Percentiles rank a stretch among this genome's conserved stretches.
Conservation (phyloP, 2,797 vertebrate species). For the Potorous gilbertii region DNA sequence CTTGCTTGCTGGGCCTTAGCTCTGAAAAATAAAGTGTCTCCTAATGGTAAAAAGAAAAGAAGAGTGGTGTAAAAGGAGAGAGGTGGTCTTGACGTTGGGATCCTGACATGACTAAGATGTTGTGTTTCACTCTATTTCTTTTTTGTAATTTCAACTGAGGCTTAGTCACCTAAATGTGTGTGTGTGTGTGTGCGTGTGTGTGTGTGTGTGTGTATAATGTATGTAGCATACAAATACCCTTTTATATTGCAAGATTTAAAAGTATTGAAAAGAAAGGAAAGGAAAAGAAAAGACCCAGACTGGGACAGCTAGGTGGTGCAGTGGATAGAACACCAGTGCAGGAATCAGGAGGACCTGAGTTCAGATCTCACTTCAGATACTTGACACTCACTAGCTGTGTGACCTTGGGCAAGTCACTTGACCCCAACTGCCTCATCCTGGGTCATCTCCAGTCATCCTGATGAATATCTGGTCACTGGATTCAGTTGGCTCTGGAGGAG, state of each 20-base stretch:
- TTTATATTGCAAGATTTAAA: constrained; percentile 68
- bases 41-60: not conserved
- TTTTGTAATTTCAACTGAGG: not conserved
- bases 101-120: not conserved
- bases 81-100: not conserved
- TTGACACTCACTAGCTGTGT: too few relatives aligned
- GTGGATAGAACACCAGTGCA: too few relatives aligned
- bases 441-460: too few relatives aligned
- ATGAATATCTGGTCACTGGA: too few relatives aligned
- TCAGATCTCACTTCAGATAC: too few relatives aligned
- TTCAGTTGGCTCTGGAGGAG: too few relatives aligned
- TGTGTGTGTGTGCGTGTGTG: not conserved
- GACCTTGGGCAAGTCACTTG: too few relatives aligned
- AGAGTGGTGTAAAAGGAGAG: not conserved
- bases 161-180: not conserved
- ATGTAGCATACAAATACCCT: not conserved
- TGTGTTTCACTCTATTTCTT: not conserved
- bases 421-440: too few relatives aligned
- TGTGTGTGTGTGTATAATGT: not conserved
- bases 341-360: too few relatives aligned
- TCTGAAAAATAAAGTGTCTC: not conserved
- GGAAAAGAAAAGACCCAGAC: not conserved
- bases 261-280: constrained; percentile 30
- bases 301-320: too few relatives aligned
- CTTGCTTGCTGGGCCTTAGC: not conserved